Evolutionary conservation across 2,888 invertebrate species (phyloP).

Genomic region (Stomorhina lunata): DNA sequence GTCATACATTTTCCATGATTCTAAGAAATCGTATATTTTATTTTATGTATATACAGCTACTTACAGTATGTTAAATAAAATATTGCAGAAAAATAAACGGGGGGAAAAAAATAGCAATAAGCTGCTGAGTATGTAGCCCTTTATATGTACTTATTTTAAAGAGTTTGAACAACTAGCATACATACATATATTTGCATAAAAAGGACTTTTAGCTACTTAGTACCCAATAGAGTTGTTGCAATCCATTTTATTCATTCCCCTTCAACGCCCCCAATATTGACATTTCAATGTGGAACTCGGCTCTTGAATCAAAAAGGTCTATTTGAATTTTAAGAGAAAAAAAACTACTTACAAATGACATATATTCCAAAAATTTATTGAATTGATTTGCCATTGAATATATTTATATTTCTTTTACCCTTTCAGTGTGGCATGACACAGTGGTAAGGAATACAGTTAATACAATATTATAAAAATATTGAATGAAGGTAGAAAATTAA

Average conservation of each 20-base stretch:
- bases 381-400: conserved; percentile 35
- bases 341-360: not conserved
- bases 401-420: not conserved
- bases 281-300: conserved; percentile 21
- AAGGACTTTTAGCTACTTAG: conserved; percentile 28
- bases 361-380: conserved; percentile 26
- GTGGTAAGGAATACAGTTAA: no score
- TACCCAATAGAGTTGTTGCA: conserved; percentile 50
- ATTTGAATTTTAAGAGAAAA: not conserved
- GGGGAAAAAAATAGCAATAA: conserved; percentile 14
- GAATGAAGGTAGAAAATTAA: no score
- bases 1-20: not conserved
- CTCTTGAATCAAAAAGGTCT: not conserved
- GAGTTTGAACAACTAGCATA: not conserved
- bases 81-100: not conserved
- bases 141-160: not conserved
- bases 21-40: conserved; percentile 31
- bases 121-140: conserved; percentile 5
- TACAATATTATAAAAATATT: no score
- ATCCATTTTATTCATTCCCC: not conserved
- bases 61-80: conserved; percentile 28
- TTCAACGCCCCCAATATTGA: conserved; percentile 21
- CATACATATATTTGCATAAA: not conserved
- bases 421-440: not conserved
- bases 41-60: conserved; percentile 11